Evolutionary conservation across 2,113 vertebrate species (phyloP).

Genomic region (Haemorhous mexicanus): DNA sequence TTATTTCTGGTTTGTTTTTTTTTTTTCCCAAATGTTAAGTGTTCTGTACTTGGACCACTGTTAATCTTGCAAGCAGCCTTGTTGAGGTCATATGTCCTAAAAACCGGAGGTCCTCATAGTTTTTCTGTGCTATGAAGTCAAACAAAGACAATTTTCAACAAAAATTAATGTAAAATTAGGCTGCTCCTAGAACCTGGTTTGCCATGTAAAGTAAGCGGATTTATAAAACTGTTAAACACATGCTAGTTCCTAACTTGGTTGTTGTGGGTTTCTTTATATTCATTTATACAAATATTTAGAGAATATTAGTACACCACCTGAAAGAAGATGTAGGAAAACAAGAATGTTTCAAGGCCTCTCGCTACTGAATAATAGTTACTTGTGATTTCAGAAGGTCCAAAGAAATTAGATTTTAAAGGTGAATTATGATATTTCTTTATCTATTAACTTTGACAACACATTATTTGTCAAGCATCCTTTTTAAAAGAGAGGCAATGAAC

Average conservation of each 20-base stretch:
- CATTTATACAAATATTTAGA: not conserved
- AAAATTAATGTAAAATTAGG: not conserved
- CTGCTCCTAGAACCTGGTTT: not conserved
- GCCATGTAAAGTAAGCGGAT: not conserved
- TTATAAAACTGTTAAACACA: not conserved
- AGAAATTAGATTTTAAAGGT: not conserved
- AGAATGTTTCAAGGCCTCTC: not conserved
- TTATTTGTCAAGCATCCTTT: not conserved
- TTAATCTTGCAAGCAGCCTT: not conserved
- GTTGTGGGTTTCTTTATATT: not conserved
- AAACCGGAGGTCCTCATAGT: not conserved
- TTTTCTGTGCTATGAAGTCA: not conserved
- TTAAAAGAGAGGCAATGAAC: not conserved
- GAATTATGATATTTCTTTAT: not conserved
- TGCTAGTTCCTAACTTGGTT: not conserved
- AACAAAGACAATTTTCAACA: not conserved
- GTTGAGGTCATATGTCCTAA: accelerated
- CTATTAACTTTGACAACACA: not conserved
- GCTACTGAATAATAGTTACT: not conserved
- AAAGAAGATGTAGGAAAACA: not conserved
- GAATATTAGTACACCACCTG: not conserved
- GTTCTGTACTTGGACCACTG: not conserved
- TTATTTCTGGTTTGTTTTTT: accelerated
- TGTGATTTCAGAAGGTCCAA: not conserved
- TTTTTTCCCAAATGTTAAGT: not conserved